phyloP scores from a whole-genome alignment of 2,113 vertebrate species.

The Vicugna pacos region DNA sequence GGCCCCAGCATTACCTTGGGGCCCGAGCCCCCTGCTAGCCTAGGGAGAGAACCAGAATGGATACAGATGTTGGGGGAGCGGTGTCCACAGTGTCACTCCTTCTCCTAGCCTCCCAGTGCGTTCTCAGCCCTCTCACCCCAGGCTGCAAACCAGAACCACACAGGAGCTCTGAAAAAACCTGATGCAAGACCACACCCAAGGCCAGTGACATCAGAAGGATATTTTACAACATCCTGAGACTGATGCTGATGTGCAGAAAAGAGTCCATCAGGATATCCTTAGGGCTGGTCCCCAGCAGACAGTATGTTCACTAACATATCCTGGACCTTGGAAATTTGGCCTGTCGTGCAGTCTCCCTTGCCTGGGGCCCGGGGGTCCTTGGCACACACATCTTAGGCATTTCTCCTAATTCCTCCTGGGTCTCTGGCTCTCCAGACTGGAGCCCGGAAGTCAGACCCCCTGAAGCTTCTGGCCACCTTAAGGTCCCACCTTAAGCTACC shows the following conservation, averaged over 20 bases:
- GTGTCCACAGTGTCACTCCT: neutral
- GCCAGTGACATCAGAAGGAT: neutral
- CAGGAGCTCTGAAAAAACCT: no score
- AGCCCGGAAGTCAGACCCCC: neutral
- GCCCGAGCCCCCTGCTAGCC: conserved; percentile 78
- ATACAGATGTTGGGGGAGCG: no score
- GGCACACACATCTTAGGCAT: neutral
- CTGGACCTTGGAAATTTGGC: neutral
- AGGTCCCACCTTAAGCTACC: neutral
- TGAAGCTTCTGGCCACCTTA: neutral
- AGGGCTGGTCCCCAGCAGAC: neutral
- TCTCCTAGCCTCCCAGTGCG: no score
- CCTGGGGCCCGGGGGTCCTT: neutral
- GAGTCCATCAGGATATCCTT: neutral
- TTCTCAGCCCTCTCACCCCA: neutral
- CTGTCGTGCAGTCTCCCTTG: neutral
- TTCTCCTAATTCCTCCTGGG: neutral
- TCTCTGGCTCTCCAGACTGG: no score
- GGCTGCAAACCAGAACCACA: neutral
- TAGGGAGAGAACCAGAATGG: neutral
- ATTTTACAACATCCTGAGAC: neutral
- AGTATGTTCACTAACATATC: rapidly evolving
- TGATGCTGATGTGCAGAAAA: rapidly evolving
- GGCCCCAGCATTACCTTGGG: conserved; percentile 88
- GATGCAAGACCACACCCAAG: neutral